These are phyloP conservation scores for Fringilla coelebs DNA, from an alignment of 2,797 vertebrate species.

Conservation along the genomic window DNA sequence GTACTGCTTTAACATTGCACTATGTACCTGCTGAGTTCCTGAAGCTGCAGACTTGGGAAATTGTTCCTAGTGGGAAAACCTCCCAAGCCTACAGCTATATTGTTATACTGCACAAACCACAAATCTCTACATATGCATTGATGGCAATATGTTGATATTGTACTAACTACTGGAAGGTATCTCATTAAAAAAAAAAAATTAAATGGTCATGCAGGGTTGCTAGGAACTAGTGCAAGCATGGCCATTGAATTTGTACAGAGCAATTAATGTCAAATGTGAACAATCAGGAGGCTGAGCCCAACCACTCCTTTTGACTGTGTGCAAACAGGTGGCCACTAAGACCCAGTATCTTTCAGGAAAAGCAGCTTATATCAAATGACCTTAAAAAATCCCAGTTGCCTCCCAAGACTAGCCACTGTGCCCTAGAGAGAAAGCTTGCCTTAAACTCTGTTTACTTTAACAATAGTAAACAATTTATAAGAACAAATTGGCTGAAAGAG, in stretches of 20 bases:
- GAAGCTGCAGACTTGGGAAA: neutral
- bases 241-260: neutral
- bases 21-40: neutral
- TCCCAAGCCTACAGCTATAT: neutral
- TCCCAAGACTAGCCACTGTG: neutral
- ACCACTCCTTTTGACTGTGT: neutral
- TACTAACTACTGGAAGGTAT: neutral
- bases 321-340: neutral
- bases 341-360: neutral
- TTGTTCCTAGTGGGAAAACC: neutral
- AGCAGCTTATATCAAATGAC: neutral
- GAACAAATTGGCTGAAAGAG: slow-evolving; percentile 12
- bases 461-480: slow-evolving; percentile 23
- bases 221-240: neutral
- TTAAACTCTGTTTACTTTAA: slow-evolving; percentile 37
- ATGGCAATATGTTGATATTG: neutral
- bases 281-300: neutral
- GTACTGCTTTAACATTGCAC: neutral
- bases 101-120: neutral
- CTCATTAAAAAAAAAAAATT: neutral
- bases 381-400: neutral
- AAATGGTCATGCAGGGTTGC: neutral
- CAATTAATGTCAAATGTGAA: neutral
- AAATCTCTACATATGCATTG: neutral
- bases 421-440: neutral